Evolutionary conservation across 2,797 vertebrate genomes (phyloP).

Genomic region (Leuciscus waleckii): DNA sequence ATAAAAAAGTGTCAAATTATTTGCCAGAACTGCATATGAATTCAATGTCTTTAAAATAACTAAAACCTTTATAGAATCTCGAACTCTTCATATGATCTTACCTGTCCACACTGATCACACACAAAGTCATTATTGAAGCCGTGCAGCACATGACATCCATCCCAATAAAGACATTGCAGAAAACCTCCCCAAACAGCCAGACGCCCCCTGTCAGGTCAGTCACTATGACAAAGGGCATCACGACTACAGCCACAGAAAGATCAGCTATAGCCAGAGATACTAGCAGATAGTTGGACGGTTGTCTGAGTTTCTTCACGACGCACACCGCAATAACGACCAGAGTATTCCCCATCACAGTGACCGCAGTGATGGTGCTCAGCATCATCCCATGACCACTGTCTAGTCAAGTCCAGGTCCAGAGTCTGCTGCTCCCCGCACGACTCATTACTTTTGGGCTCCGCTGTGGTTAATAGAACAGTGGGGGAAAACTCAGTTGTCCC

Average conservation of each 20-base stretch:
- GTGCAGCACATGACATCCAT: conserved; percentile 89
- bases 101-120: conserved; percentile 86
- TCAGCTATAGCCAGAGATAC: conserved; percentile 83
- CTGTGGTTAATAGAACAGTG: neutral
- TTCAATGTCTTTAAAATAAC: neutral
- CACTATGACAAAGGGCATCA: conserved; percentile 85
- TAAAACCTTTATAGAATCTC: neutral
- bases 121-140: conserved; percentile 85
- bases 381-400: conserved; percentile 52
- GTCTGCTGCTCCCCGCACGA: conserved; percentile 52
- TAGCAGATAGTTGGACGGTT: conserved; percentile 84
- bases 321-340: conserved; percentile 83
- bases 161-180: conserved; percentile 85
- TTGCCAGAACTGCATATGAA: neutral
- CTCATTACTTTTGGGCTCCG: conserved; percentile 30
- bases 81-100: conserved; percentile 61
- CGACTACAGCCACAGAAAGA: conserved; percentile 80
- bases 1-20: neutral
- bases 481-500: conserved; percentile 23
- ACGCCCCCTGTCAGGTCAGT: conserved; percentile 83
- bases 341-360: conserved; percentile 85
- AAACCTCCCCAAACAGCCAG: conserved; percentile 84
- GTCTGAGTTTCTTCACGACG: conserved; percentile 82
- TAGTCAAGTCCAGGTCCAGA: conserved; percentile 42
- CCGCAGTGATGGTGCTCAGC: conserved; percentile 61